Percentiles rank a stretch among this genome's conserved stretches.
Evolutionary conservation across 2,888 invertebrate species (phyloP).

Genomic region (Polyploca ridens): DNA sequence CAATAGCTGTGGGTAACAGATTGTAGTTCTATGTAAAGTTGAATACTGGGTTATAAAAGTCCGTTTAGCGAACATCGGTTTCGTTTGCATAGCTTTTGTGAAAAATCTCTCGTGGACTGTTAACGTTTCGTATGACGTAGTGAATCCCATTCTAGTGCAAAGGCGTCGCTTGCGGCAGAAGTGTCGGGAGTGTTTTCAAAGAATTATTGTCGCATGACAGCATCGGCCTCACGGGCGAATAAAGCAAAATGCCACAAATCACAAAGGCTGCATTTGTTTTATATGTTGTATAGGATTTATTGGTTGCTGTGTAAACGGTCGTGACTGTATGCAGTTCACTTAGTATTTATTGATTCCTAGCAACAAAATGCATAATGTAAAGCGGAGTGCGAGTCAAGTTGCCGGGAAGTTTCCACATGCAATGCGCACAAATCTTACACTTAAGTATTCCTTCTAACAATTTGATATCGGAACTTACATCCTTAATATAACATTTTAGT

Average conservation of each 20-base stretch:
- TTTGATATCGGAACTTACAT: not conserved
- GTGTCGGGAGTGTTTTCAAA: constrained; percentile 71
- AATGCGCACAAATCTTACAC: not conserved
- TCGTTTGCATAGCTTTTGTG: constrained; percentile 45
- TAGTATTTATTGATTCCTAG: constrained; percentile 44
- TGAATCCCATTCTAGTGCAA: constrained; percentile 63
- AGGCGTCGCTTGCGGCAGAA: constrained; percentile 49
- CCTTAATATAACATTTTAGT: not conserved
- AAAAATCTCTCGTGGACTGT: constrained; percentile 42
- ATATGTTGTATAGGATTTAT: constrained; percentile 41
- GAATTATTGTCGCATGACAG: constrained; percentile 70
- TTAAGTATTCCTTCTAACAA: constrained; percentile 1
- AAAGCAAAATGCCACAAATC: constrained; percentile 61
- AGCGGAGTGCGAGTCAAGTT: constrained; percentile 6
- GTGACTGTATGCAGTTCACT: constrained; percentile 44
- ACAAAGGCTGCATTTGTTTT: constrained; percentile 51
- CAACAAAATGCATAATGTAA: constrained; percentile 24
- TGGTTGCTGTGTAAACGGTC: constrained; percentile 37
- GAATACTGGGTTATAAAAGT: constrained; percentile 33
- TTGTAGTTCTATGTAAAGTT: constrained; percentile 30
- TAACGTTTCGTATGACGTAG: constrained; percentile 61
- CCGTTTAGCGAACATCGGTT: constrained; percentile 26
- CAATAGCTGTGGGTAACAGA: constrained; percentile 25
- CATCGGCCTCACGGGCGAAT: constrained; percentile 47
- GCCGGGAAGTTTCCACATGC: constrained; percentile 7